A percentile compares a stretch with the other conserved stretches of the same genome.
phyloP scores from a whole-genome alignment of 2,888 invertebrate genomes.

The Onchidella celtica region DNA sequence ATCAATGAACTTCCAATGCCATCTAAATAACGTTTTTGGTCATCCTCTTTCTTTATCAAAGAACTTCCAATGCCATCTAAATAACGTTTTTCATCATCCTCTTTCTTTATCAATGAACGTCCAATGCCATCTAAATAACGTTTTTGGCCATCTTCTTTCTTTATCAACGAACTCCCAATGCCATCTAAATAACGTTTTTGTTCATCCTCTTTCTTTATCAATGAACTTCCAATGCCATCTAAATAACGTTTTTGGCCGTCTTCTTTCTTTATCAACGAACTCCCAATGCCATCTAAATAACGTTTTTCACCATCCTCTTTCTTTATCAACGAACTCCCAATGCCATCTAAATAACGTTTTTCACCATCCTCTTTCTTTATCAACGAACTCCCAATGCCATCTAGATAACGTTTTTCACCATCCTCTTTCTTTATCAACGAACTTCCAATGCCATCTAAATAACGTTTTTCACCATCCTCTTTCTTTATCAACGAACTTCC shows the following conservation, averaged over 20 bases:
- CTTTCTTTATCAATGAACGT: slow-evolving; percentile 3
- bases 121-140: not conserved
- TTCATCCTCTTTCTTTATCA: not conserved
- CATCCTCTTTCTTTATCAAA: not conserved
- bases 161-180: not conserved
- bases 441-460: not conserved
- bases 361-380: not conserved
- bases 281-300: slow-evolving; percentile 21
- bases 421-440: slow-evolving; percentile 4
- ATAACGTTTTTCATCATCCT: slow-evolving; percentile 15
- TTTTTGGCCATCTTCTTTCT: not conserved
- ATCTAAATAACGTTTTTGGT: slow-evolving; percentile 7
- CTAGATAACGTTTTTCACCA: not conserved
- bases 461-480: not conserved
- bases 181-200: not conserved
- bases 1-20: slow-evolving; percentile 21
- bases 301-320: not conserved
- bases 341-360: slow-evolving; percentile 27
- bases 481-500: not conserved
- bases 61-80: slow-evolving; percentile 20
- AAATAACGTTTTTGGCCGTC: not conserved
- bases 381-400: not conserved
- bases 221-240: not conserved
- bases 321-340: slow-evolving; percentile 13
- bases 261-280: not conserved